phyloP scores from a whole-genome alignment of 2,113 vertebrate species.

The Xiphophorus maculatus region DNA sequence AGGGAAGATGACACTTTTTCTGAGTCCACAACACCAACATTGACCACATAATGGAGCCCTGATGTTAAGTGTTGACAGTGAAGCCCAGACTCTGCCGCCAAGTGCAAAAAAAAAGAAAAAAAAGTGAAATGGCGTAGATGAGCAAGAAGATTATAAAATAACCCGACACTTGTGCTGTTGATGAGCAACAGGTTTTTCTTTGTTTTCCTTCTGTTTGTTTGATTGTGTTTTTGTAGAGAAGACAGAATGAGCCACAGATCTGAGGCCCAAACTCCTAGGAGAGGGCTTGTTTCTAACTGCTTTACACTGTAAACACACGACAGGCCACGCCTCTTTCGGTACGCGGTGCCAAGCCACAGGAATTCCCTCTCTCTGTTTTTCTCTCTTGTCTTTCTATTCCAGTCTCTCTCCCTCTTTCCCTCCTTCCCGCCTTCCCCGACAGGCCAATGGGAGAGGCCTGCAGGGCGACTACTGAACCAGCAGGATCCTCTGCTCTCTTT shows the following conservation, averaged over 20 bases:
- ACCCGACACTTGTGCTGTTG: background rate
- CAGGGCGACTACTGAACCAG: constrained; percentile 57
- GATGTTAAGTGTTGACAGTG: constrained; percentile 55
- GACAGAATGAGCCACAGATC: constrained; percentile 54
- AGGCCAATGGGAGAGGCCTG: constrained; percentile 68
- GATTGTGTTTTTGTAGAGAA: constrained; percentile 39
- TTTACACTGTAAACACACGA: constrained; percentile 73
- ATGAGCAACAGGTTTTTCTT: constrained; percentile 1
- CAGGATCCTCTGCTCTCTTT: constrained; percentile 50
- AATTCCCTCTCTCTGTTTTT: constrained; percentile 74
- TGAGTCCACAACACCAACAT: constrained; percentile 32
- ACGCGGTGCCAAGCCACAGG: constrained; percentile 79
- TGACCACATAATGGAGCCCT: constrained; percentile 51
- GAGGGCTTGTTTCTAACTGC: constrained; percentile 74
- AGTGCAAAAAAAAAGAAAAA: background rate
- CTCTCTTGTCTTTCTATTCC: constrained; percentile 67
- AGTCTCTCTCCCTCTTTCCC: constrained; percentile 71
- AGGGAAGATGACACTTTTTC: constrained; percentile 47
- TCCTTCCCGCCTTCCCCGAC: constrained; percentile 75
- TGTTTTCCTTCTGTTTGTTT: constrained; percentile 44
- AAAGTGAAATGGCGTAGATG: background rate
- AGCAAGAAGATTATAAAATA: constrained; percentile 6
- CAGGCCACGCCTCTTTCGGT: constrained; percentile 74
- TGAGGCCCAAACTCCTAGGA: constrained; percentile 58
- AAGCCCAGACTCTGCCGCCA: constrained; percentile 48